A percentile compares a stretch with the other conserved stretches of the same genome.
Conservation (phyloP, 2,797 vertebrate species). For the Myotis findleyi region DNA sequence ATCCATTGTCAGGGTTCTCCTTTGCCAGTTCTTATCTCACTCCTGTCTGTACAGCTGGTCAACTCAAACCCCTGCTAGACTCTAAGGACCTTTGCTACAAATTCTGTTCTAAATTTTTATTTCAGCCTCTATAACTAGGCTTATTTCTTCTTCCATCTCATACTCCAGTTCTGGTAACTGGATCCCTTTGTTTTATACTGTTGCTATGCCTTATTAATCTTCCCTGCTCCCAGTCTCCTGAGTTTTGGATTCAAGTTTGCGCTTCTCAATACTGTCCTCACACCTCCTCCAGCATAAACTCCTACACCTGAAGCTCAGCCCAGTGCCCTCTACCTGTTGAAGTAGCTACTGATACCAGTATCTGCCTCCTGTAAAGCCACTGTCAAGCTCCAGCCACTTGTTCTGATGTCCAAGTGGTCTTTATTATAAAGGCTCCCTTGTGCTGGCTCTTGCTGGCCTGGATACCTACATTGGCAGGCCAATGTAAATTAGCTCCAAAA, state of each 20-base stretch:
- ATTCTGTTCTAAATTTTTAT: not conserved
- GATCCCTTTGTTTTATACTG: not conserved
- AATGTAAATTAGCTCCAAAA: not conserved
- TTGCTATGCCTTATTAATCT: not conserved
- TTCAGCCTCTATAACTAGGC: not conserved
- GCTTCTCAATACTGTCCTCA: not conserved
- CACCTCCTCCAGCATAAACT: not conserved
- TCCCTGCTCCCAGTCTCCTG: not conserved
- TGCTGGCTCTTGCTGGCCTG: not conserved
- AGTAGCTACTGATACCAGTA: not conserved
- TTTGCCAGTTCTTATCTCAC: not conserved
- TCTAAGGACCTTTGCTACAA: not conserved
- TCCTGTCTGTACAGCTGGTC: not conserved
- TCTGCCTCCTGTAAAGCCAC: not conserved
- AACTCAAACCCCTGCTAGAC: not conserved
- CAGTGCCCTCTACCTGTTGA: not conserved
- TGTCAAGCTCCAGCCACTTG: not conserved
- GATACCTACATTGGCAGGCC: not conserved
- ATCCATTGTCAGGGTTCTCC: not conserved
- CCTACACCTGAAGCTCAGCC: not conserved
- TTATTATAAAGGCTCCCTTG: not conserved
- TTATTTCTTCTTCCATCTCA: not conserved
- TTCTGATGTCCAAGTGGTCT: not conserved
- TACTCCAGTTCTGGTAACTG: not conserved
- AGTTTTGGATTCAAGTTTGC: not conserved